Evolutionary conservation across 2,888 invertebrate species (phyloP).

Genomic region (Spisula solida): DNA sequence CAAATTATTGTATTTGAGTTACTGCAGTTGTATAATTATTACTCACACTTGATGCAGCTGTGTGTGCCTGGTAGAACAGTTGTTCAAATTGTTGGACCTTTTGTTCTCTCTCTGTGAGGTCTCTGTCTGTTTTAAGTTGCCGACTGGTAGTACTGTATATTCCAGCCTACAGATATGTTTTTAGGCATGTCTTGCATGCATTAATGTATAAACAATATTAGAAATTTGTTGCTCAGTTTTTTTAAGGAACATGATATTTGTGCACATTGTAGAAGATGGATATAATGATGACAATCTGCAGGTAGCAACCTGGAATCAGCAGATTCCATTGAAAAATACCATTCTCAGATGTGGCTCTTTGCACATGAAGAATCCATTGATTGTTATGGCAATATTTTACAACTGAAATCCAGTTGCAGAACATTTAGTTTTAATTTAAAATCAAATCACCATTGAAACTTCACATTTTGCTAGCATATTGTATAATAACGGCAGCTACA

Average conservation of each 20-base stretch:
- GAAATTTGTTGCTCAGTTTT: background rate
- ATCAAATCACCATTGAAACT: too few species aligned
- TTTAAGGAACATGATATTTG: background rate
- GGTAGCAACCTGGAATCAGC: too few species aligned
- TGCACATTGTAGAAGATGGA: background rate
- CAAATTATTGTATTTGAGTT: background rate
- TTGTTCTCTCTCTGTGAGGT: constrained; percentile 5
- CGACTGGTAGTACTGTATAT: background rate
- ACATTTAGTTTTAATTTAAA: too few species aligned
- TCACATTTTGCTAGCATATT: too few species aligned
- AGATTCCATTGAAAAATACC: too few species aligned
- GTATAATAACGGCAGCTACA: too few species aligned
- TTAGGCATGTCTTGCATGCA: background rate
- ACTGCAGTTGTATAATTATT: background rate
- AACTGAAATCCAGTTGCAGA: too few species aligned
- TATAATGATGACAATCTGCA: background rate
- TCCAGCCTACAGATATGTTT: background rate
- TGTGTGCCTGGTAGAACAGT: background rate
- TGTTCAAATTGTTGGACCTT: constrained; percentile 8
- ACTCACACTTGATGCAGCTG: background rate
- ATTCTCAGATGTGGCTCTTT: too few species aligned
- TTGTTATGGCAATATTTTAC: too few species aligned
- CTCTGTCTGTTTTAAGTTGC: background rate
- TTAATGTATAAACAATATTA: background rate
- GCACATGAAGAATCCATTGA: too few species aligned